Evolutionary conservation across 2,113 vertebrate species (phyloP), one percentile per base, ranked within the genome.

Genomic region (Lasiurus cinereus): DNA sequence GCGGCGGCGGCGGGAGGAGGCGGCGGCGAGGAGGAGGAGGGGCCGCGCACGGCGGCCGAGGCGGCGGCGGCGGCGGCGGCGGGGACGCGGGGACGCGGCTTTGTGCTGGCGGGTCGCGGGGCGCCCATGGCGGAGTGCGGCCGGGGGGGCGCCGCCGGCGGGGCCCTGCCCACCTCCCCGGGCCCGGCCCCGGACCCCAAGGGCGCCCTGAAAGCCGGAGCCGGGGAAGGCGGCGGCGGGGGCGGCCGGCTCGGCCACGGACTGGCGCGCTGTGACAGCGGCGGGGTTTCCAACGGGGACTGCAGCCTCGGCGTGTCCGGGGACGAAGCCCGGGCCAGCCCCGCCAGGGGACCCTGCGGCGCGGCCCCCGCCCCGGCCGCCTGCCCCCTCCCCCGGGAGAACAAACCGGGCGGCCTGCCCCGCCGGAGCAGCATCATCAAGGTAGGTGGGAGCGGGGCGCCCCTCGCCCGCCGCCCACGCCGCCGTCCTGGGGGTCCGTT

Each of bases 391-490:
- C 78, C 96, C 50, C 88, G 97, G 93, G 99, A 99, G 22, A 97
- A 95, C 98, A 99, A 99, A 90, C 78, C 98, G 4, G 98, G 99
- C 24, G 98, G 99, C 91, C 99, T 99, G 96, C 99, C 99, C 85
- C 99, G 99, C 93, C 98, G 99, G 98, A 99, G 99, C 98, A 99
- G 99, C 98, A 99, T 99, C 97, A 99, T 99, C 96, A 99, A 99
- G 99, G 99, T 99, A 98, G 98, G 95, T 69, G 90, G 72, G n/a
- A 73, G 83, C 54, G 18, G 66, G 93, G 88, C 31, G 67, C 79
- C 24, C 21, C 0, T 27, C 29, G 94, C 78, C 24, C 27, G 0
- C 22, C 29, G 95, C 84, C 93, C 96, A 91, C 94, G 62, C 29
- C 12, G 54, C 24, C 80, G 36, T 13, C 24, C 48, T 19, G 1